Base-by-base conservation (phyloP, 2,888 invertebrate species). In the Pycnomerus fuliginosus region DNA sequence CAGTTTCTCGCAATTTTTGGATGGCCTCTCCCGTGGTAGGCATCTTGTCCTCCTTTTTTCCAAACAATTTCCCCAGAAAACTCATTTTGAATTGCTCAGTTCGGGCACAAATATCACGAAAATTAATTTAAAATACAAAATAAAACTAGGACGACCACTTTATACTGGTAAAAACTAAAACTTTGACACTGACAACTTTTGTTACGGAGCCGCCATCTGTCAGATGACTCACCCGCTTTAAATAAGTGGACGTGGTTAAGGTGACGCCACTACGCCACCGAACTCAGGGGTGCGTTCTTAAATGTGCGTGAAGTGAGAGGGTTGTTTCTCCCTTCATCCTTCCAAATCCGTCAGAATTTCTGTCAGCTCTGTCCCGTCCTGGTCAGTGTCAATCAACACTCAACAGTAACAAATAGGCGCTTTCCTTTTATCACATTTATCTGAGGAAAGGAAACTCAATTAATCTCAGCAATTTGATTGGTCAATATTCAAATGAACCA, bases 1-100 rank as follows among this genome's bases (percentile, higher is more conserved):
- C 97, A 0, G 93, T 94, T 73, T 95, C 95, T 44, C 95, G 80
- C 56, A 98, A 79, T 74, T 92, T 91, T 74, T 97, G 95, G 67
- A 98, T 96, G 22, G 96, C 94, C 72, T 97, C 95, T 55, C 92
- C 91, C 20, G 95, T 91, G 16, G 90, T 81, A 12, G 90, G 90
- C 8, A 86, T 84, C 56, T 87, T 84, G 53, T 88, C 87, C 55
- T 85, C 85, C 67, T 94, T 93, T 69, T 91, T 91, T 2, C 90
- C 88, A 60, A 92, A 91, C 68, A 94, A 93, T 78, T 92, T 92
- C 30, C 85, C 84, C 49, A 94, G 83, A 68, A 93, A 88, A 80
- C 91, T 92, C 93, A 93, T 94, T 61, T 69, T 79, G 44, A 12
- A 2, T 12, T 8, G 17, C 20, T 14, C 4, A 29, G 10, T 1